Base-by-base conservation (phyloP, 2,888 invertebrate species). In the Troides aeacus region DNA sequence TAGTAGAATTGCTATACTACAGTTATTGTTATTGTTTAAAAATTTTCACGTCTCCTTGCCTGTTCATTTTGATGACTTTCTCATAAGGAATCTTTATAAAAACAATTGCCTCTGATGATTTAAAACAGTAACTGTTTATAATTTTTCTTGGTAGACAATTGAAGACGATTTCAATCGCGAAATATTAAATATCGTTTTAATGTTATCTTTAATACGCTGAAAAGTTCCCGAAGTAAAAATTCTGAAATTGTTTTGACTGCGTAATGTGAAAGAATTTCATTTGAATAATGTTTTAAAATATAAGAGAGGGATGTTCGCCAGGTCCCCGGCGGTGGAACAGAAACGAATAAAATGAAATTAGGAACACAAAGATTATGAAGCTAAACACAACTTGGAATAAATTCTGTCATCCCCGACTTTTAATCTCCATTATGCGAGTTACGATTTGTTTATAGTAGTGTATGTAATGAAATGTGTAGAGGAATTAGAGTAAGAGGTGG, bases 321-420 rank as follows among this genome's bases (percentile, higher is more conserved):
- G 76, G 77, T 77, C 77, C 76, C 77, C 76, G 78, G 76, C 76
- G 74, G 74, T 73, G 72, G 75, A 76, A 77, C 72, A 77, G 78
- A 79, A 79, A 78, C 80, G 74, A 82, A 83, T 82, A 80, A 80
- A 83, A 83, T 80, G 77, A 75, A 80, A 83, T 83, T 83, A 83
- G 80, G 81, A 82, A 81, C 78, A 82, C 82, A 85, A 84, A 81
- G 82, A 76, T 76, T 73, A 72, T 69, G 69, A 65, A 65, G 65
- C 62, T 65, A 61, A 30, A 69, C 65, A 65, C 69, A 69, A 65
- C 69, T 65, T 72, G 82, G 46, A 81, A 82, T 82, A 84, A 79
- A 80, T 81, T 82, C 75, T 15, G 73, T 74, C 80, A 79, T 79
- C 78, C 76, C 80, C 78, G 80, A 80, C 81, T 81, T 79, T 79